Percentiles rank a stretch among this genome's conserved stretches.
Conservation (phyloP, 1,140 invertebrate genomes). For the Orius insidiosus region DNA sequence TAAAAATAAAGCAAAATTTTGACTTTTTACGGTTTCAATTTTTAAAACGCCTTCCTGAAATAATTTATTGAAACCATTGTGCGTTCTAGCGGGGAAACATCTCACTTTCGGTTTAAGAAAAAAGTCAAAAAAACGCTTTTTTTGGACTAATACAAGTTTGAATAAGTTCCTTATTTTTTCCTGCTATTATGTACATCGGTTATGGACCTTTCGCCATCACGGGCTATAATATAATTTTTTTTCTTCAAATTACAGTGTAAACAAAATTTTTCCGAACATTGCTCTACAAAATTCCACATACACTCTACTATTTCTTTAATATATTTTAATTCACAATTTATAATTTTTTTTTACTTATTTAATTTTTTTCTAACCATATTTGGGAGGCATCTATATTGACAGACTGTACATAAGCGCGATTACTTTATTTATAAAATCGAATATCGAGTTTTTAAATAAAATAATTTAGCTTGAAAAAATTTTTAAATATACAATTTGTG, state of each 20-base stretch:
- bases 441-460: conserved; percentile 1
- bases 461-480: not conserved
- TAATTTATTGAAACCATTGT: too few species aligned
- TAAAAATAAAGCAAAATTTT: too few species aligned
- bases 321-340: conserved; percentile 8
- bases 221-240: conserved; percentile 4
- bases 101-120: too few species aligned
- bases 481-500: conserved; percentile 6
- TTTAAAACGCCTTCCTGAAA: too few species aligned
- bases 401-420: conserved; percentile 9
- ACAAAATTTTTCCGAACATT: conserved; percentile 12
- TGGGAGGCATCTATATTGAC: conserved; percentile 13
- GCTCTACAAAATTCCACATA: conserved; percentile 15
- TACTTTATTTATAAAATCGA: not conserved
- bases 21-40: too few species aligned
- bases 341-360: conserved; percentile 6
- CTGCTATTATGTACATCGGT: too few species aligned
- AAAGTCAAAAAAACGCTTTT: too few species aligned
- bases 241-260: conserved; percentile 9
- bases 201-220: conserved; percentile 8
- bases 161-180: too few species aligned
- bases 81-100: too few species aligned
- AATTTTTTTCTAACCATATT: conserved; percentile 5
- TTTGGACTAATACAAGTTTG: too few species aligned
- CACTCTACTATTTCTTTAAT: conserved; percentile 12